These are phyloP conservation scores for Aphaenogaster floridana DNA, from an alignment of 1,140 invertebrate species.

Conservation along the genomic window DNA sequence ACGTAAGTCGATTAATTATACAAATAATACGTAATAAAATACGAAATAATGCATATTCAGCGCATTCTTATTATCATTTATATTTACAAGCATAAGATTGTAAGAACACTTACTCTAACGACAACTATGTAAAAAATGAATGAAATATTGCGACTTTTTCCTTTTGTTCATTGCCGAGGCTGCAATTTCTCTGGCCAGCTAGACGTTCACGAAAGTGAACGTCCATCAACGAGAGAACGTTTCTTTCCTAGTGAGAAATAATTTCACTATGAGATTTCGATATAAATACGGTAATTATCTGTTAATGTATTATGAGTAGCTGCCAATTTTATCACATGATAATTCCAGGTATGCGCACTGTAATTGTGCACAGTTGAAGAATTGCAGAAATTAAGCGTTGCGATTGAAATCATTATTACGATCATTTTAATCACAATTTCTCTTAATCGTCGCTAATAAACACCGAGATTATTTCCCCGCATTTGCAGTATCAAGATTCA, in stretches of 20 bases:
- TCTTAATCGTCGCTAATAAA: conserved; percentile 14
- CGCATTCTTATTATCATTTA: not conserved
- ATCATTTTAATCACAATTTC: conserved; percentile 29
- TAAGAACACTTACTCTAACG: not conserved
- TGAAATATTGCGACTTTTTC: not conserved
- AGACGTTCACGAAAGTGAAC: not conserved
- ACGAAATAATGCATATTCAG: too few relatives aligned
- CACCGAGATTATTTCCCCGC: not conserved
- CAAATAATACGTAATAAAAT: not conserved
- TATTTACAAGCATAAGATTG: not conserved
- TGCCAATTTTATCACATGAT: not conserved
- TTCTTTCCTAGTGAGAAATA: not conserved
- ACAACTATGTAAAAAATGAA: not conserved
- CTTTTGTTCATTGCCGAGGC: not conserved
- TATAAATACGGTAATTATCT: conserved; percentile 13
- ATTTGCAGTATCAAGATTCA: not conserved
- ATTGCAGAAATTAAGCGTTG: conserved; percentile 25
- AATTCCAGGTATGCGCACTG: not conserved
- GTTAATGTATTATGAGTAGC: not conserved
- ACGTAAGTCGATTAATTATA: not conserved
- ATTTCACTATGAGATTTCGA: conserved; percentile 16
- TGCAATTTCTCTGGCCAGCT: not conserved
- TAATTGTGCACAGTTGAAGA: conserved; percentile 9
- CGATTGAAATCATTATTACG: not conserved
- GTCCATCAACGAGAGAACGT: not conserved